Evolutionary conservation across 2,797 vertebrate genomes (phyloP), one percentile per base, ranked within the genome.

Genomic region (Ptychobarbus kaznakovi): DNA sequence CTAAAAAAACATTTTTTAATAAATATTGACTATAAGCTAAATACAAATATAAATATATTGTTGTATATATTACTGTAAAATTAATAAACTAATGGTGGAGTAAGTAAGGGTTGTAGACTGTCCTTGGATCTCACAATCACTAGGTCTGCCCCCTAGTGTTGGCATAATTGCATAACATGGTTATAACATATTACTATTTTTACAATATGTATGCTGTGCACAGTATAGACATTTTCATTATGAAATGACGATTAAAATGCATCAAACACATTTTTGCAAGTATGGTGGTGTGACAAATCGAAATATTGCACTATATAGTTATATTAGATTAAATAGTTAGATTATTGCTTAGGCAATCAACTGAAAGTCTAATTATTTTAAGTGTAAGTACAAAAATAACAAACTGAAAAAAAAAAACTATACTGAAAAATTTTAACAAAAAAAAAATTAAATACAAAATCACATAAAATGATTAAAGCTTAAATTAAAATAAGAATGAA

Each of bases 131-230:
- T 12, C 25, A 22, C 22, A 63, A 20, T 53, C 44, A 25, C 22
- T 25, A 16, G 4, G 2, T 46, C 18, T 83, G 72, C 81, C 72
- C 42, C 42, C 81, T 75, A 28, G 81, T 83, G 70, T 51, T 75
- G 11, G 1, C 3, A 40, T 18, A 38, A 66, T 40, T 9, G 12
- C 72, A 75, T 65, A 49, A 44, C 38, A 42, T 25, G 11, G 6
- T 15, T 15, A 70, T 16, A 4, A 15, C 44, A 32, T 4, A 40
- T 42, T 25, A 13, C 1, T 80, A 38, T 46, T 22, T 38, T 51
- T 66, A 61, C 16, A 2, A 0, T 25, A 20, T 49, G 5, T 6
- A 25, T 56, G 5, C 18, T 58, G 35, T 56, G 49, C 11, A 61
- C 5, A 18, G 10, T 32, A 9, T 42, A 9, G 3, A 10, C 0